phyloP scores from a whole-genome alignment of 2,797 vertebrate genomes.

The Anniella stebbinsi region DNA sequence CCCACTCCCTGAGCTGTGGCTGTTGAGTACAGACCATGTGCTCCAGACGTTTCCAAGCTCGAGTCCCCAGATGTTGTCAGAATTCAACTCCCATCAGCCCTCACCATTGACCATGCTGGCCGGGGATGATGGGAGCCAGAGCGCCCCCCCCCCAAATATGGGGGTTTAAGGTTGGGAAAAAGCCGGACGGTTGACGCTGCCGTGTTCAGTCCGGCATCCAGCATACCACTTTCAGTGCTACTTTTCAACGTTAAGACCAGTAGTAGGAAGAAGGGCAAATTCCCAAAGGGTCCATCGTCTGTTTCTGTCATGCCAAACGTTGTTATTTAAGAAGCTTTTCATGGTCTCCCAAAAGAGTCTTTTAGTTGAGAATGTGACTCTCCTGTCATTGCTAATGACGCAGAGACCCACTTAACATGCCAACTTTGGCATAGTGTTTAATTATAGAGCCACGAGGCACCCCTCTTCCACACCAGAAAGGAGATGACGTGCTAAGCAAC shows the following conservation, averaged over 20 bases:
- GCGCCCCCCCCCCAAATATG: background rate
- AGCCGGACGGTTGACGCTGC: background rate
- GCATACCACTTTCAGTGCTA: background rate
- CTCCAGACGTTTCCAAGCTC: background rate
- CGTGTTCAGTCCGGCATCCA: background rate
- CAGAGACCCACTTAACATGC: conserved; percentile 31
- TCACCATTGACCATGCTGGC: background rate
- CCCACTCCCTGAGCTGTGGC: too few species aligned
- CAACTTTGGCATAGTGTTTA: conserved; percentile 5
- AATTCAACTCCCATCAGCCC: background rate
- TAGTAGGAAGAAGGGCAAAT: background rate
- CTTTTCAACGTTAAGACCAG: background rate
- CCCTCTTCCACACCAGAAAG: background rate
- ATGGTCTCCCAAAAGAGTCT: background rate
- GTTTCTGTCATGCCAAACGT: too few species aligned
- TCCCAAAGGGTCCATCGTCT: background rate
- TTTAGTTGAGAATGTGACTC: background rate
- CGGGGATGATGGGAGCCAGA: background rate
- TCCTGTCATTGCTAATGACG: background rate
- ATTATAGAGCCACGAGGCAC: conserved; percentile 18
- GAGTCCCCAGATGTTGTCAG: background rate
- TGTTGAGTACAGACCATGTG: background rate
- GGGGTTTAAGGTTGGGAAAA: background rate
- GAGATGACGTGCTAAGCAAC: background rate
- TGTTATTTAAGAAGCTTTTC: background rate